A percentile compares a stretch with the other conserved stretches of the same genome.
Evolutionary conservation across 1,140 invertebrate species (phyloP).

Genomic region (Whitmania pigra): DNA sequence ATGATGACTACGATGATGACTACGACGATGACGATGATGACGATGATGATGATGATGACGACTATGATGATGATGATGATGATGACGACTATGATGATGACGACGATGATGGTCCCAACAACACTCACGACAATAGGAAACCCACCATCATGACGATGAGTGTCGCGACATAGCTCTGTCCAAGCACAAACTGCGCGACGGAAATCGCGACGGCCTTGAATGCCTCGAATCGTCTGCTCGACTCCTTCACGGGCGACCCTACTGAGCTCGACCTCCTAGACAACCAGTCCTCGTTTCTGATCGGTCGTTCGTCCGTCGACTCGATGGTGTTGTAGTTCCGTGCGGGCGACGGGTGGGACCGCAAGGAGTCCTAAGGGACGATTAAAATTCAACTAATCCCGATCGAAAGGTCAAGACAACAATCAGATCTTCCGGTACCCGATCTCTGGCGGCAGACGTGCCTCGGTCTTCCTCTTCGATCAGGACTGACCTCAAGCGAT

Average conservation of each 20-base stretch:
- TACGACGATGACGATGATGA: too few relatives aligned
- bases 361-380: background rate
- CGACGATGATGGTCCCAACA: background rate
- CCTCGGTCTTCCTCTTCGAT: too few relatives aligned
- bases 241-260: background rate
- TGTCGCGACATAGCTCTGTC: conserved; percentile 70
- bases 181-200: conserved; percentile 47
- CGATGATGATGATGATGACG: too few relatives aligned
- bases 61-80: too few relatives aligned
- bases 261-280: background rate
- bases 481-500: too few relatives aligned
- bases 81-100: background rate
- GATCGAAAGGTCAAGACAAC: too few relatives aligned
- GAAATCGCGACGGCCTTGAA: conserved; percentile 26
- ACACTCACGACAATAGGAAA: conserved; percentile 12
- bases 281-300: background rate
- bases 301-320: background rate
- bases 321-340: background rate
- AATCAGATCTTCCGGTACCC: too few relatives aligned
- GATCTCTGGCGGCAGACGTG: too few relatives aligned
- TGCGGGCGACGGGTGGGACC: background rate
- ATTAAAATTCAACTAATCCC: too few relatives aligned
- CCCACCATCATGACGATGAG: conserved; percentile 84
- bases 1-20: too few relatives aligned
- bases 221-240: background rate